phyloP scores from a whole-genome alignment of 2,113 vertebrate genomes.

The Macaca mulatta region DNA sequence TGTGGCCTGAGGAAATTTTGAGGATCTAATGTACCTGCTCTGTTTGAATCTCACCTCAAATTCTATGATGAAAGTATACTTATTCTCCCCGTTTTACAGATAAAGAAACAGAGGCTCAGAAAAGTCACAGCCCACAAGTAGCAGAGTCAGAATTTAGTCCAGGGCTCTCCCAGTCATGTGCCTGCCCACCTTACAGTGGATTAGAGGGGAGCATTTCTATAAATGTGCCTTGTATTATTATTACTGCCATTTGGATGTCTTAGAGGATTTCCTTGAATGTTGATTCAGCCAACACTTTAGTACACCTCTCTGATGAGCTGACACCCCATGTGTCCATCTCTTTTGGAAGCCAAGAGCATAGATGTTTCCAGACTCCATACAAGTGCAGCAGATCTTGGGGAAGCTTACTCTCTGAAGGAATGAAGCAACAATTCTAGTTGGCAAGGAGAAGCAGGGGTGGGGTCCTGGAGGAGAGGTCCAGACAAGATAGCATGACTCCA shows the following conservation, averaged over 20 bases:
- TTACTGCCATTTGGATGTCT: background rate
- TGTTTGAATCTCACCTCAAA: background rate
- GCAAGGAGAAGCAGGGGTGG: background rate
- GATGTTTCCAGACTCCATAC: background rate
- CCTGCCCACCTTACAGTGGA: background rate
- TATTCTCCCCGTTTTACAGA: background rate
- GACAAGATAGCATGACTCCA: background rate
- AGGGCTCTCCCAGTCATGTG: background rate
- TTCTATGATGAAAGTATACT: background rate
- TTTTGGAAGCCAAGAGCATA: background rate
- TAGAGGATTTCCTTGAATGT: background rate
- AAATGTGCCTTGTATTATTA: background rate
- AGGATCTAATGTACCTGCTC: background rate
- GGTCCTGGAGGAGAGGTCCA: background rate
- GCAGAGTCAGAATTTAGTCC: background rate
- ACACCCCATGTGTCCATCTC: background rate
- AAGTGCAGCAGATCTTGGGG: background rate
- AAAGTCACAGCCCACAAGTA: background rate
- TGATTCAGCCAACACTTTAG: background rate
- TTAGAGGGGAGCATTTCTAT: background rate
- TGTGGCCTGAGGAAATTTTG: background rate
- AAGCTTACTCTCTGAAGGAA: background rate
- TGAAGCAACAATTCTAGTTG: fast-evolving
- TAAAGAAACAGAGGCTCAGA: background rate
- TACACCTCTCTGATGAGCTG: background rate